Evolutionary conservation across 2,888 invertebrate species (phyloP), one percentile per base, ranked within the genome.

Genomic region (Leucophenga montana): DNA sequence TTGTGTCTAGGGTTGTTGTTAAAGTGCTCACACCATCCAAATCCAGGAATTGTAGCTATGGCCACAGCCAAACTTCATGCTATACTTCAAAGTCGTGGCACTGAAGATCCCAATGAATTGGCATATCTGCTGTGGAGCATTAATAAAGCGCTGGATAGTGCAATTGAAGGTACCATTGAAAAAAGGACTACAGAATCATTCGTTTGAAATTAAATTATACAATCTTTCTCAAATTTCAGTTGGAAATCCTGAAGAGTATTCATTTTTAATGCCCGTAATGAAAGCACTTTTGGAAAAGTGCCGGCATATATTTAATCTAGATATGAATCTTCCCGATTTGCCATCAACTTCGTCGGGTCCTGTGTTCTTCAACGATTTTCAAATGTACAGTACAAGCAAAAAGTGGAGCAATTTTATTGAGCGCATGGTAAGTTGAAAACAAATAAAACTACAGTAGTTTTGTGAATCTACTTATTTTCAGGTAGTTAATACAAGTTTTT

Each of bases 11-110:
- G 90, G 1, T 83, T 90, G 18, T 73, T 90, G 39, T 79, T 90
- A 1, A 89, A 89, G 72, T 90, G 90, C 75, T 89, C 90, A 0
- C 88, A 89, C 75, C 88, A 89, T 77, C 88, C 88, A 0, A 89
- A 90, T 80, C 87, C 90, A 0, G 89, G 91, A 75, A 87, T 92
- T 68, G 92, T 91, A 77, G 91, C 92, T 53, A 90, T 91, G 86
- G 92, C 92, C 0, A 90, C 92, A 0, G 92, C 91, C 1, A 91
- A 91, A 76, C 86, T 92, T 2, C 92, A 92, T 85, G 90, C 90
- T 6, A 88, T 92, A 73, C 86, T 92, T 5, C 91, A 92, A 80
- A 91, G 90, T 74, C 89, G 91, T 31, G 88, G 89, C 71, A 88
- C 90, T 27, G 89, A 89, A 72, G 90, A 90, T 77, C 89, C 90